Percentiles rank a stretch among this genome's conserved stretches.
Conservation (phyloP, 2,888 invertebrate genomes). For the Pterobdella sp. region DNA sequence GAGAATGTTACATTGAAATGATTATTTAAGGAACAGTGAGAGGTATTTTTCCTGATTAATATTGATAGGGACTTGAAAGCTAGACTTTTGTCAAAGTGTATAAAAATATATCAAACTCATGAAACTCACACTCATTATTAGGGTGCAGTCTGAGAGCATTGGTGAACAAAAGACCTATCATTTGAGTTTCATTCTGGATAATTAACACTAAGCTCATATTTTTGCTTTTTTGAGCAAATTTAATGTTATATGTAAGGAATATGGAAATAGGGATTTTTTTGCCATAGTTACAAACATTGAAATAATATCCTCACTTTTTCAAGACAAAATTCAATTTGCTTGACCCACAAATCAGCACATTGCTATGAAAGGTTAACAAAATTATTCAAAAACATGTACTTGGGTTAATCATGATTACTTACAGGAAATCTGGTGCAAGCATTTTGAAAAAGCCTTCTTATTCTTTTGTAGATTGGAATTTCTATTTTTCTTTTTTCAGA, state of each 20-base stretch:
- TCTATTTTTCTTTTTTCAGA: conserved; percentile 64
- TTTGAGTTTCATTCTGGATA: conserved; percentile 26
- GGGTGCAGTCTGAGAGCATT: conserved; percentile 25
- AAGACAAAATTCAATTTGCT: conserved; percentile 71
- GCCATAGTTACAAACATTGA: not conserved
- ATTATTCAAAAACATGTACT: not conserved
- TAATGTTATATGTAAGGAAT: too few species aligned
- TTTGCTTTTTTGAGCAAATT: not conserved
- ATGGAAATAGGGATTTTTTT: too few species aligned
- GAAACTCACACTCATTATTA: conserved; percentile 18
- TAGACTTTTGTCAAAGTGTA: not conserved
- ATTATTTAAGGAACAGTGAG: not conserved
- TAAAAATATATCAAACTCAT: not conserved
- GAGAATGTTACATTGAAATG: conserved; percentile 17
- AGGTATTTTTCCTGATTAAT: not conserved
- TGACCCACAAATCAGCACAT: conserved; percentile 67
- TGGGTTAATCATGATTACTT: conserved; percentile 6
- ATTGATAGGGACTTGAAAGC: not conserved
- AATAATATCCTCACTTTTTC: conserved; percentile 54
- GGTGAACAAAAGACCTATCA: conserved; percentile 22
- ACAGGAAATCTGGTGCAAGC: conserved; percentile 38
- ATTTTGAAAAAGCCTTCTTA: conserved; percentile 60
- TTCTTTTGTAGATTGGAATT: conserved; percentile 62
- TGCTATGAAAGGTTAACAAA: conserved; percentile 51
- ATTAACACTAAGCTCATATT: not conserved